Evolutionary conservation across 2,888 invertebrate genomes (phyloP).

Genomic region (Drymonia ruficornis): DNA sequence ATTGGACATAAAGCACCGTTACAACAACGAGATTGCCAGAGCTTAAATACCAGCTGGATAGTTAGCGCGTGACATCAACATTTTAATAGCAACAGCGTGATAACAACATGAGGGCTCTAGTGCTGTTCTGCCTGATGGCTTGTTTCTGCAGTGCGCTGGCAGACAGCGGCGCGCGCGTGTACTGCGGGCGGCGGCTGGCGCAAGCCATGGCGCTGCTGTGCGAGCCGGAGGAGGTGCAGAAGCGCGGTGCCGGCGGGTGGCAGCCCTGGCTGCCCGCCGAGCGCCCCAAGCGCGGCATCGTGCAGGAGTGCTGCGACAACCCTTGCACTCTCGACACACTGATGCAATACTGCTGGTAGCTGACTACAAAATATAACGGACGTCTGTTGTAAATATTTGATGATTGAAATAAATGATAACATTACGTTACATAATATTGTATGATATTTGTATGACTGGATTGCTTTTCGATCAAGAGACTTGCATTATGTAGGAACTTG

Average conservation of each 20-base stretch:
- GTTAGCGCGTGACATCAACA: not conserved
- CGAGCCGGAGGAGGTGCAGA: not conserved
- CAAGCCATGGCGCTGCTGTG: conserved; percentile 26
- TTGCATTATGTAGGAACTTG: too few relatives aligned
- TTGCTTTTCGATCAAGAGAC: too few relatives aligned
- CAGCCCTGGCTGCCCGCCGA: conserved; percentile 21
- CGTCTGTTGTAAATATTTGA: too few relatives aligned
- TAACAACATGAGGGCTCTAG: not conserved
- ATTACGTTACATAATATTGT: too few relatives aligned
- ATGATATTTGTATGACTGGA: too few relatives aligned
- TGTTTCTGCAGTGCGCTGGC: not conserved
- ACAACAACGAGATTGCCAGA: too few relatives aligned
- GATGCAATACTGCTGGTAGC: conserved; percentile 31
- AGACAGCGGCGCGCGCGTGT: conserved; percentile 11
- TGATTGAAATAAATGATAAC: too few relatives aligned
- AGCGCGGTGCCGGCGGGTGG: conserved; percentile 1
- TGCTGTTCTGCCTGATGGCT: not conserved
- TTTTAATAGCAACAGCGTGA: not conserved
- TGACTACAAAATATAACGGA: not conserved
- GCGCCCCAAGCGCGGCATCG: conserved; percentile 24
- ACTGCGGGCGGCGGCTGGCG: conserved; percentile 32
- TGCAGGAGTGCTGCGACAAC: conserved; percentile 49
- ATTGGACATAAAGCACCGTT: too few relatives aligned
- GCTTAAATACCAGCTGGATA: too few relatives aligned
- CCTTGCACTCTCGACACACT: conserved; percentile 41